Evolutionary conservation across 53 echinoderm and acorn worm species (phyloP).

Genomic region (Paracentrotus lividus): DNA sequence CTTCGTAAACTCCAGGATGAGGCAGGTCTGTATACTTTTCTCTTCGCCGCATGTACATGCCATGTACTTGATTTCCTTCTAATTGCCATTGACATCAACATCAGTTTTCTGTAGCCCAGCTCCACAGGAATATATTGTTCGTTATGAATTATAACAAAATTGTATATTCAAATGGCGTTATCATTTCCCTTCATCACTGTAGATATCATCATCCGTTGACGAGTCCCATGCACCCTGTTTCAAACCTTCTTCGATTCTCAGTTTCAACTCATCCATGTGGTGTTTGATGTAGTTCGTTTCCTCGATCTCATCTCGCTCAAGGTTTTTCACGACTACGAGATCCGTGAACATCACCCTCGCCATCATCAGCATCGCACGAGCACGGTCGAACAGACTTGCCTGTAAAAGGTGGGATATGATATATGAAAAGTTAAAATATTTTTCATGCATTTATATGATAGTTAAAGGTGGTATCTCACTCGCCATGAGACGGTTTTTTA

Average conservation of each 20-base stretch:
- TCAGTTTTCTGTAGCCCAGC: too few relatives aligned
- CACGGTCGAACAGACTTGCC: constrained; percentile 89
- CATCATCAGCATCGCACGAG: constrained; percentile 95
- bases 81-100: too few relatives aligned
- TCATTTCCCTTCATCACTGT: constrained; percentile 38
- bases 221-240: constrained; percentile 44
- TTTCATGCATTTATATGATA: too few relatives aligned
- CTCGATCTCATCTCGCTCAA: constrained; percentile 88
- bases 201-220: constrained; percentile 39
- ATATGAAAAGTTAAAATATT: too few relatives aligned
- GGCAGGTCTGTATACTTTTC: too few relatives aligned
- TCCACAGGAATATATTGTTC: too few relatives aligned
- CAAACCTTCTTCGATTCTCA: constrained; percentile 80
- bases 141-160: too few relatives aligned
- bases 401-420: constrained; percentile 3
- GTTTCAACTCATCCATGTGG: constrained; percentile 81
- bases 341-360: constrained; percentile 94
- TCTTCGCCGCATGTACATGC: too few relatives aligned
- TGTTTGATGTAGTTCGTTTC: constrained; percentile 93
- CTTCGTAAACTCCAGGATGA: too few relatives aligned
- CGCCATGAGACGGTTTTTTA: too few relatives aligned
- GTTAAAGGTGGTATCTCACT: too few relatives aligned
- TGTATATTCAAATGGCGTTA: neutral
- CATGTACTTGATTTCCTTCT: too few relatives aligned
- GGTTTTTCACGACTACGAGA: constrained; percentile 90